Conservation (phyloP, 2,113 vertebrate species). For the Deroptyus accipitrinus region DNA sequence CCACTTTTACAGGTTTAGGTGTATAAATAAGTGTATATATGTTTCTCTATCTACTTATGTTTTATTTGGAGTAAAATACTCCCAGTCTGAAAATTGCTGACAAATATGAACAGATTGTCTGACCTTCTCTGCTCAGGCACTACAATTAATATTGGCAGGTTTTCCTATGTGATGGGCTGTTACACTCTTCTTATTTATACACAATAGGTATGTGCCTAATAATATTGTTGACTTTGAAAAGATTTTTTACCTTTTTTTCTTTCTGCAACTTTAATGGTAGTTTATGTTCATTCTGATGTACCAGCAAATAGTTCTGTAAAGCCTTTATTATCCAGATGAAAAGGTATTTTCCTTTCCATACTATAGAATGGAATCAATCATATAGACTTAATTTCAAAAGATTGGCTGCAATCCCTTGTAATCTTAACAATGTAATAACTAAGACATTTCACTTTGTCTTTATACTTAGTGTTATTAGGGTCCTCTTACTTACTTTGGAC, state of each 20-base stretch:
- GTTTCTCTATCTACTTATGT: neutral
- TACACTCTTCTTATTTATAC: conserved; percentile 28
- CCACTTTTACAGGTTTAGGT: neutral
- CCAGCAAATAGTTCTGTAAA: neutral
- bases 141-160: conserved; percentile 30
- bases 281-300: neutral
- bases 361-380: neutral
- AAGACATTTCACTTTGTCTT: neutral
- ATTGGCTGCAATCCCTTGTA: neutral
- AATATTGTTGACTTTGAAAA: conserved; percentile 17
- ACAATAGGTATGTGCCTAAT: neutral
- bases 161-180: neutral
- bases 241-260: neutral
- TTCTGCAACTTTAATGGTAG: neutral
- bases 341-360: neutral
- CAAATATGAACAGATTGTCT: conserved; percentile 22
- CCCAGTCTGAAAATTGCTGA: conserved; percentile 14
- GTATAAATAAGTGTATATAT: neutral
- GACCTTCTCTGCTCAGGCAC: conserved; percentile 1
- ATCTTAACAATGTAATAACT: neutral
- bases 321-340: neutral
- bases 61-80: neutral
- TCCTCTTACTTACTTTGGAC: neutral
- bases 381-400: neutral
- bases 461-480: neutral